A percentile compares a stretch with the other conserved stretches of the same genome.
Conservation (phyloP, 2,888 invertebrate genomes). For the Carpatolechia fugitivella region DNA sequence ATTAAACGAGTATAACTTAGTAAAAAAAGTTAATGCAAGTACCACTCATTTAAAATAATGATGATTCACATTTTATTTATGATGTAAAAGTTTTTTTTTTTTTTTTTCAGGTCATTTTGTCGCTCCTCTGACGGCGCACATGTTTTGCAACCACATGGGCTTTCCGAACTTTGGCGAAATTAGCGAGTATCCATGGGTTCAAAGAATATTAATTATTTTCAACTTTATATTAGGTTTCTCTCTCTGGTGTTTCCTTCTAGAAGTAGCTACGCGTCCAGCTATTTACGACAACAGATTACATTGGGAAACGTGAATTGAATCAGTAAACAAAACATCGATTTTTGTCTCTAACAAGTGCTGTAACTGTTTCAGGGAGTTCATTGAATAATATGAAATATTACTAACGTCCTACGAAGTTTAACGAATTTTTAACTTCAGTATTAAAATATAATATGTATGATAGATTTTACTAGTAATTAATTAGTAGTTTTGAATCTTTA, state of each 20-base stretch:
- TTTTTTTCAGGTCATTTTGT: slow-evolving; percentile 86
- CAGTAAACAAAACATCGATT: too few relatives aligned
- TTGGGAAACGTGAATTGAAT: slow-evolving; percentile 61
- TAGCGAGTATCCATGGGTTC: slow-evolving; percentile 52
- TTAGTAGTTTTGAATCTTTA: too few relatives aligned
- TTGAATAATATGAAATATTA: background rate
- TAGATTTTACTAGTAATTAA: too few relatives aligned
- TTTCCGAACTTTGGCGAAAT: slow-evolving; percentile 90
- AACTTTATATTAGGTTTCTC: slow-evolving; percentile 87
- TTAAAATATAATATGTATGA: too few relatives aligned
- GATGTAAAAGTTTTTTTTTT: too few relatives aligned
- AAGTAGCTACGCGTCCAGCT: slow-evolving; percentile 86
- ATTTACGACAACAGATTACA: slow-evolving; percentile 81
- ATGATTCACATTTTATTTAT: too few relatives aligned
- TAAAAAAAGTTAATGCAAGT: too few relatives aligned
- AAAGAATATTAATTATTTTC: slow-evolving; percentile 81
- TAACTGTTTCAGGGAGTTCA: too few relatives aligned
- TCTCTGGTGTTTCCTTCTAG: slow-evolving; percentile 87
- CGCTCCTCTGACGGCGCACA: slow-evolving; percentile 93
- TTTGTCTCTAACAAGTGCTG: too few relatives aligned
- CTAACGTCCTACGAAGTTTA: background rate
- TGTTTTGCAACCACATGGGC: slow-evolving; percentile 98
- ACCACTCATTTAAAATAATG: too few relatives aligned
- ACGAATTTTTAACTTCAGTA: slow-evolving; percentile 8
- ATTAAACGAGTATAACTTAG: too few relatives aligned